These are phyloP conservation scores for Charina bottae DNA, from an alignment of 2,113 vertebrate species.

Conservation along the genomic window DNA sequence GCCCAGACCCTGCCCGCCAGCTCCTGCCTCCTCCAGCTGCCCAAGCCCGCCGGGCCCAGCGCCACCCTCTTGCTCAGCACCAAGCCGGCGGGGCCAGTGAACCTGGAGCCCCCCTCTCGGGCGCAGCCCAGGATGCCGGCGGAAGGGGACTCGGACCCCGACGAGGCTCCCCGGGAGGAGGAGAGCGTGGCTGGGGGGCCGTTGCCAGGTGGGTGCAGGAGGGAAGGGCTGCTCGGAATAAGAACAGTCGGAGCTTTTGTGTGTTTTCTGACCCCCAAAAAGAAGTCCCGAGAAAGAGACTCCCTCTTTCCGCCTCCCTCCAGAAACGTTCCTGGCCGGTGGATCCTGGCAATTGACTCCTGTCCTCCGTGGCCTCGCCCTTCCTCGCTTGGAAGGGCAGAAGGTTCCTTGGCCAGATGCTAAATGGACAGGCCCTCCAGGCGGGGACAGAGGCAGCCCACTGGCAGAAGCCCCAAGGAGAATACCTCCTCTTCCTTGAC, in stretches of 20 bases:
- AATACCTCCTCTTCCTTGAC: too few species aligned
- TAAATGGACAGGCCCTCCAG: too few species aligned
- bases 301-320: too few species aligned
- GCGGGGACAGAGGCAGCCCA: too few species aligned
- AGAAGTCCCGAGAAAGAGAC: not conserved
- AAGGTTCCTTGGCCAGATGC: too few species aligned
- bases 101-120: slow-evolving; percentile 26
- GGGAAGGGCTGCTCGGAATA: not conserved
- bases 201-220: not conserved
- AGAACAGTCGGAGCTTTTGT: not conserved
- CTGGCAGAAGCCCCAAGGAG: too few species aligned
- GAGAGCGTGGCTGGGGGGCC: slow-evolving; percentile 36
- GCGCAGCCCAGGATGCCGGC: fast-evolving
- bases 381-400: too few species aligned
- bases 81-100: slow-evolving; percentile 6
- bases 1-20: not conserved
- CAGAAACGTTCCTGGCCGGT: too few species aligned
- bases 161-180: slow-evolving; percentile 19
- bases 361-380: too few species aligned
- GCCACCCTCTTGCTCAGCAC: slow-evolving; percentile 4
- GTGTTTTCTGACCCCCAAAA: not conserved
- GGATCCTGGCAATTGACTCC: too few species aligned
- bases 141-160: slow-evolving; percentile 18
- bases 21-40: not conserved
- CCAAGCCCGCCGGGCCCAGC: not conserved